Base-by-base conservation (phyloP, 1,140 invertebrate genomes). In the Drosophila neocordata region DNA sequence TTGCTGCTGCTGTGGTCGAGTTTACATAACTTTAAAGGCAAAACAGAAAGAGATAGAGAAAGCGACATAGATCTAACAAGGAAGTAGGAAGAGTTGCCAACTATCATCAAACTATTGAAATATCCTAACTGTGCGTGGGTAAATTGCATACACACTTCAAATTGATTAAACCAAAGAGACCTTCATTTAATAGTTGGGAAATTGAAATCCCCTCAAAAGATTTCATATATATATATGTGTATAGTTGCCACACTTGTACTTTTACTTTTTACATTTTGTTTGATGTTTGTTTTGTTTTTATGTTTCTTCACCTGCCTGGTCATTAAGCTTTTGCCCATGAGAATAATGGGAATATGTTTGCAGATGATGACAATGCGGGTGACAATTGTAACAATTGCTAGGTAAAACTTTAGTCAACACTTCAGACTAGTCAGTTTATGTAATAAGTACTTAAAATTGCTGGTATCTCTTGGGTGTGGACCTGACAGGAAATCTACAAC, bases 1-100 rank as follows among this genome's bases (percentile, higher is more conserved):
- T 6, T 22, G 69, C 18, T 69, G 59, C 35, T 37, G 53, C 24
- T 64, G 67, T 34, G 41, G 56, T 57, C 56, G 58, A 56, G 53
- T 34, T 56, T 56, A 56, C 31, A 56, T 56, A 56, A 56, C 13
- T 13, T 31, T 8, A 56, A 15, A 35, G 31, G 35, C 31, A 31
- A 9, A 24, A 24, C 34, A 35, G 53, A 34, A 56, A 56, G 53
- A 48, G 41, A 48, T 48, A 20, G 15, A 18, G 15, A 48, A 48
- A 20, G 41, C 41, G 15, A 48, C 13, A 56, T 31, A 35, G 31
- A 56, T 56, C 53, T 56, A 56, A 56, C 53, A 56, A 56, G 53
- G 53, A 56, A 56, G 53, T 56, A 56, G 53, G 53, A 56, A 56
- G 53, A 55, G 27, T 6, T 31, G 6, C 27, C 27, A 31, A 31